Base-by-base conservation (phyloP, 2,888 invertebrate species). In the Meta bourneti region DNA sequence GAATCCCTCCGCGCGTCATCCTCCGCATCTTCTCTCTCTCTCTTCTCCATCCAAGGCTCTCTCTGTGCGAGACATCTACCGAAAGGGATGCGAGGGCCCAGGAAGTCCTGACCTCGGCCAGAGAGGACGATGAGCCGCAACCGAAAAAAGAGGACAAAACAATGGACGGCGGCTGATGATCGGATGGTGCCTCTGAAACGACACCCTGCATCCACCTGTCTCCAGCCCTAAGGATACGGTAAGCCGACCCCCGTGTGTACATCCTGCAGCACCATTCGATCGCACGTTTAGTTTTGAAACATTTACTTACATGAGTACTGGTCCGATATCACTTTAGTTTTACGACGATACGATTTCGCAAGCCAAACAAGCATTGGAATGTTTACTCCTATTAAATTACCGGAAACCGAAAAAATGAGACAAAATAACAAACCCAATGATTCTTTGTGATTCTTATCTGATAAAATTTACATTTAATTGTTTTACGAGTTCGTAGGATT, bases 91-190 rank as follows among this genome's bases (percentile, higher is more conserved):
- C 19, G 49, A 11, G 69, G 78, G 61, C 19, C 20, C 49, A 51
- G 83, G 61, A 9, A 54, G 77, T 87, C 79, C 78, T 87, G 87
- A 87, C 70, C 74, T 51, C 49, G n/a, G 80, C 48, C 20, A 49
- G 71, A 13, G 72, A 52, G 49, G 83, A 16, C 61, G 20, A 79
- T 87, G 87, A 34, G 52, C 71, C 34, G 52, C 78, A 80, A 82
- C 89, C 89, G 89, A 75, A 89, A 89, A 79, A 85, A 85, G 85
- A 77, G 80, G 85, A 85, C 80, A 20, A 80, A 79, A 72, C 83
- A 89, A 80, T 85, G 90, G 90, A 90, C 84, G 85, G 90, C 85
- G 85, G 85, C 49, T 80, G 90, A 85, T 49, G 79, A 81, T 16
- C 69, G 74, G 74, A 81, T 49, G 78, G 69, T 82, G 82, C 69